Evolutionary conservation across 1,140 invertebrate species (phyloP).

Genomic region (Lutraria rhynchaena): DNA sequence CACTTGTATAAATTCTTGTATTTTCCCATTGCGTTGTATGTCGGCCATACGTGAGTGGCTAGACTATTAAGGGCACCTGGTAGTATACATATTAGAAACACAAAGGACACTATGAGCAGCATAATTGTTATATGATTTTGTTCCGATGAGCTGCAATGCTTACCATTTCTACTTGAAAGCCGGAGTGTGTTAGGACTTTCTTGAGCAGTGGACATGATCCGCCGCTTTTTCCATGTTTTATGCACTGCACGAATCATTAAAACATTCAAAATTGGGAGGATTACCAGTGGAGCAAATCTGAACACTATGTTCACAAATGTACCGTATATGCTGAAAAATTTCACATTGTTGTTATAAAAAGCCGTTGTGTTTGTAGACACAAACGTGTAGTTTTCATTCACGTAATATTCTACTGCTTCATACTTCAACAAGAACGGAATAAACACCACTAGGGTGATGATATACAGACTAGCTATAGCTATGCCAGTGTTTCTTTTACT

Average conservation of each 20-base stretch:
- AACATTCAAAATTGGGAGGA: slow-evolving; percentile 69
- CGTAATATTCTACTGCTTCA: slow-evolving; percentile 37
- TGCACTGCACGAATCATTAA: slow-evolving; percentile 69
- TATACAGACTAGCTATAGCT: slow-evolving; percentile 68
- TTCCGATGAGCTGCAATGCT: slow-evolving; percentile 59
- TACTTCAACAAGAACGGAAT: slow-evolving; percentile 75
- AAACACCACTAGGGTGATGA: slow-evolving; percentile 70
- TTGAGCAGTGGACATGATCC: slow-evolving; percentile 41
- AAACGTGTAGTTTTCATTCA: slow-evolving; percentile 47
- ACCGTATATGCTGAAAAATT: slow-evolving; percentile 71
- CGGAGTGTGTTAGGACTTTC: not conserved
- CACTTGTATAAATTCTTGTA: slow-evolving; percentile 67
- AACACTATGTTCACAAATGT: slow-evolving; percentile 71
- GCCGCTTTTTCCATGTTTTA: slow-evolving; percentile 64
- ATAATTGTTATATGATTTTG: slow-evolving; percentile 75
- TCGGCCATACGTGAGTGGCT: slow-evolving; percentile 58
- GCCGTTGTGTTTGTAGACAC: slow-evolving; percentile 60
- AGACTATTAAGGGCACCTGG: slow-evolving; percentile 75
- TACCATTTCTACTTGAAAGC: slow-evolving; percentile 44
- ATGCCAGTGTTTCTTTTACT: slow-evolving; percentile 66
- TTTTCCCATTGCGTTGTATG: slow-evolving; percentile 68
- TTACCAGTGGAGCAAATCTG: slow-evolving; percentile 69
- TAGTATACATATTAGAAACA: slow-evolving; percentile 74
- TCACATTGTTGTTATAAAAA: slow-evolving; percentile 63
- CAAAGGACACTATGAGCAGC: slow-evolving; percentile 72